Percentiles rank a stretch among this genome's conserved stretches.
Conservation (phyloP, 2,113 vertebrate genomes). For the Lagopus muta region DNA sequence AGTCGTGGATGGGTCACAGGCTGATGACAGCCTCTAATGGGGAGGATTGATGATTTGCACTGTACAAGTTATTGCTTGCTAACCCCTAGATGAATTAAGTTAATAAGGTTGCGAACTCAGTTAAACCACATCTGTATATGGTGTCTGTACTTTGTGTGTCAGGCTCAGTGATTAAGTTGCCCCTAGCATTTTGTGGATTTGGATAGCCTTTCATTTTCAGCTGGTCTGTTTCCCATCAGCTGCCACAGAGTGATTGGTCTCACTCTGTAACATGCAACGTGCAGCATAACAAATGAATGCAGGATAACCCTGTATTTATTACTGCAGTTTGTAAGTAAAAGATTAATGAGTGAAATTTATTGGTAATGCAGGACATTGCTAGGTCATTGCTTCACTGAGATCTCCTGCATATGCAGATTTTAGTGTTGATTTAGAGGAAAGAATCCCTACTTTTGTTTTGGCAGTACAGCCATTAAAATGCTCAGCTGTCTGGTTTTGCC, state of each 20-base stretch:
- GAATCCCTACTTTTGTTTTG: not conserved
- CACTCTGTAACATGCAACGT: not conserved
- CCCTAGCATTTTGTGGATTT: slow-evolving; percentile 28
- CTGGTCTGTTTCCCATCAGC: slow-evolving; percentile 52
- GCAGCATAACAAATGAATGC: not conserved
- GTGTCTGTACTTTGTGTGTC: slow-evolving; percentile 21
- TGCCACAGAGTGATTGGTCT: not conserved
- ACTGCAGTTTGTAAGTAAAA: slow-evolving; percentile 1
- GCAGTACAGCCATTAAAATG: not conserved
- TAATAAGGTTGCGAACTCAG: slow-evolving; percentile 46
- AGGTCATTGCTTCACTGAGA: not conserved
- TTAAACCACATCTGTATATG: slow-evolving; percentile 28
- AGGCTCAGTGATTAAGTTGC: slow-evolving; percentile 34
- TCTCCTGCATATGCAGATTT: not conserved
- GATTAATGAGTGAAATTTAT: slow-evolving; percentile 26
- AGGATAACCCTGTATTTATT: slow-evolving; percentile 32
- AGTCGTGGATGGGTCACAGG: accelerated
- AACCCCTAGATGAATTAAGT: slow-evolving; percentile 22
- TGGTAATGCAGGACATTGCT: not conserved
- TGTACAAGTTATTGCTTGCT: slow-evolving; percentile 26
- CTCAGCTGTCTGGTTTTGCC: not conserved
- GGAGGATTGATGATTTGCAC: slow-evolving; percentile 3
- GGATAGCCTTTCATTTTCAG: slow-evolving; percentile 46
- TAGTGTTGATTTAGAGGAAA: not conserved
- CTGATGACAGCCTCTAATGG: slow-evolving; percentile 11